phyloP scores from a whole-genome alignment of 2,888 invertebrate species.

The Alloplasta piceator region DNA sequence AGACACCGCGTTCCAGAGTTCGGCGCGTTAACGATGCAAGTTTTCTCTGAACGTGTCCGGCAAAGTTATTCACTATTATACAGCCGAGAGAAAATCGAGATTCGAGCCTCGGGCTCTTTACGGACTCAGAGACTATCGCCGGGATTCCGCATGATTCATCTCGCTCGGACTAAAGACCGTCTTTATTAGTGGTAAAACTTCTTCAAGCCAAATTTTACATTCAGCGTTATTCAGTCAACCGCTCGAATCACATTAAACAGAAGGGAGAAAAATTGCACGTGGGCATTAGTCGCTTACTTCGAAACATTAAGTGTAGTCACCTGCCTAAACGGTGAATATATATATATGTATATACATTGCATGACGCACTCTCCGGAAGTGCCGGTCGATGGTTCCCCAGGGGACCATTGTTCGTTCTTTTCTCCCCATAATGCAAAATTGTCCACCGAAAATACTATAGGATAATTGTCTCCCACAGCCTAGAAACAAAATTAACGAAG shows the following conservation, averaged over 20 bases:
- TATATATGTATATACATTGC: slow-evolving; percentile 59
- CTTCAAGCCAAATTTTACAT: slow-evolving; percentile 13
- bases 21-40: slow-evolving; percentile 62
- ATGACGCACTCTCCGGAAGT: slow-evolving; percentile 74
- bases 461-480: background rate
- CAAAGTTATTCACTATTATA: background rate
- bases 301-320: slow-evolving; percentile 71
- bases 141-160: slow-evolving; percentile 35
- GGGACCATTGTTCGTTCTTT: slow-evolving; percentile 48
- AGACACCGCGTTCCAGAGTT: slow-evolving; percentile 48
- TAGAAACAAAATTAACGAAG: slow-evolving; percentile 18
- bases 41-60: slow-evolving; percentile 56
- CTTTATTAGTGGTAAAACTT: slow-evolving; percentile 3
- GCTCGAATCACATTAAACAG: slow-evolving; percentile 38
- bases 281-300: background rate
- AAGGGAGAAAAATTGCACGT: background rate
- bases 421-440: slow-evolving; percentile 33
- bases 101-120: slow-evolving; percentile 36
- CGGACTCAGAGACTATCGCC: slow-evolving; percentile 33
- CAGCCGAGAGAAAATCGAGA: background rate
- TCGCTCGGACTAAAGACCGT: background rate
- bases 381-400: slow-evolving; percentile 62
- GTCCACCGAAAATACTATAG: slow-evolving; percentile 33
- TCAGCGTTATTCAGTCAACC: slow-evolving; percentile 59
- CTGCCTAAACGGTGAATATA: slow-evolving; percentile 74